Percentiles rank a stretch among this genome's conserved stretches.
Evolutionary conservation across 2,888 invertebrate species (phyloP).

Genomic region (Torymus aiolomorphi): DNA sequence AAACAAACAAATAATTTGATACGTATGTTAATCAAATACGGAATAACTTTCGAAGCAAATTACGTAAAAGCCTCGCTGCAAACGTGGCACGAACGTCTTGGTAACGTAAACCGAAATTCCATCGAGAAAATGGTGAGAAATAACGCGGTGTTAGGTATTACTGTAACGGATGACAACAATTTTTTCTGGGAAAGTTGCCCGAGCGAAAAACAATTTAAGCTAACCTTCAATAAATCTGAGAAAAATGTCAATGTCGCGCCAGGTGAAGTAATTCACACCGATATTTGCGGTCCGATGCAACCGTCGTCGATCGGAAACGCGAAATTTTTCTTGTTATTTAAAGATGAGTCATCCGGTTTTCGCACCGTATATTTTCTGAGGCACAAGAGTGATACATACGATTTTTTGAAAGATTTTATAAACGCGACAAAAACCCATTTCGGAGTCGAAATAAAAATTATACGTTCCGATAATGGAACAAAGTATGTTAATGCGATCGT

Average conservation of each 20-base stretch:
- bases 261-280: constrained; percentile 8
- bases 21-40: constrained; percentile 44
- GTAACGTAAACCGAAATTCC: constrained; percentile 11
- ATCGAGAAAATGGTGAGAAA: constrained; percentile 41
- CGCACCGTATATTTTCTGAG: constrained; percentile 20
- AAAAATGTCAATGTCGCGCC: background rate
- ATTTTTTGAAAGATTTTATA: constrained; percentile 8
- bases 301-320: constrained; percentile 42
- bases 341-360: no score
- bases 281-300: constrained; percentile 51
- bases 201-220: constrained; percentile 6
- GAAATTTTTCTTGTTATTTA: no score
- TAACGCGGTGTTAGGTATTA: constrained; percentile 28
- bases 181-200: constrained; percentile 34
- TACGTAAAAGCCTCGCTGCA: constrained; percentile 11
- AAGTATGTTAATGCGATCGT: constrained; percentile 39
- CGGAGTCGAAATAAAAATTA: no score
- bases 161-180: background rate
- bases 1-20: constrained; percentile 45
- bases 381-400: constrained; percentile 36
- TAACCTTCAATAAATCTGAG: constrained; percentile 46
- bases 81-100: constrained; percentile 30
- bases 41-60: constrained; percentile 16
- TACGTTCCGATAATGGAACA: constrained; percentile 51
- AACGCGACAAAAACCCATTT: constrained; percentile 43